Conservation (phyloP, 2,113 vertebrate genomes). For the Tricholaema leucomelas region DNA sequence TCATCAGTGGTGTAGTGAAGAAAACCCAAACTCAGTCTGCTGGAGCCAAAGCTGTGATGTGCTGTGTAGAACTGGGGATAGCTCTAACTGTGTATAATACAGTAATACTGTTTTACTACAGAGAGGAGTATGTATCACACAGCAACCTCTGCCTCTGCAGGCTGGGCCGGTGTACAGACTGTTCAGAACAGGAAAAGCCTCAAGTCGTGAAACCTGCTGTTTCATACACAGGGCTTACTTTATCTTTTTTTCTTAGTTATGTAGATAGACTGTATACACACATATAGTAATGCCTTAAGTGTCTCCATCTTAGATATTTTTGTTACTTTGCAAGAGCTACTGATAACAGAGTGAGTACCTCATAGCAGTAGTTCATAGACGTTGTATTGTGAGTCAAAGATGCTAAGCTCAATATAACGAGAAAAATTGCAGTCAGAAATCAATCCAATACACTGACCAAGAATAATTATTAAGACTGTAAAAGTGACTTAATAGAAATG, state of each 20-base stretch:
- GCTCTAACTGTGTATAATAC: constrained; percentile 14
- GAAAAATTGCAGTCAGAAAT: not conserved
- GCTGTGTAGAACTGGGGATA: constrained; percentile 31
- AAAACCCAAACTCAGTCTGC: not conserved
- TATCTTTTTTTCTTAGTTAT: constrained; percentile 52
- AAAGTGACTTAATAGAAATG: not conserved
- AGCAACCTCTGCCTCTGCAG: constrained; percentile 20
- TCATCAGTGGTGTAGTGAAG: not conserved
- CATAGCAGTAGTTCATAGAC: not conserved
- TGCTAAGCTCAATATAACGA: not conserved
- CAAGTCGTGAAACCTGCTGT: constrained; percentile 19
- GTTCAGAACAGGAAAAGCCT: constrained; percentile 43
- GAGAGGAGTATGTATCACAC: constrained; percentile 4
- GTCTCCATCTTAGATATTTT: constrained; percentile 40
- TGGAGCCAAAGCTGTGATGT: constrained; percentile 41
- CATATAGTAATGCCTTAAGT: constrained; percentile 7
- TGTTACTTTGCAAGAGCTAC: constrained; percentile 24
- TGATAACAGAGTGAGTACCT: constrained; percentile 13
- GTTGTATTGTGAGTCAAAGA: not conserved
- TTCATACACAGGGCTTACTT: constrained; percentile 13
- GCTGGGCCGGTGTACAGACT: constrained; percentile 56
- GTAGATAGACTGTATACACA: not conserved
- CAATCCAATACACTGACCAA: not conserved
- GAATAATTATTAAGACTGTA: not conserved
- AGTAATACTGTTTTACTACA: constrained; percentile 9